Conservation (phyloP, 2,113 vertebrate genomes). For the Deroptyus accipitrinus region DNA sequence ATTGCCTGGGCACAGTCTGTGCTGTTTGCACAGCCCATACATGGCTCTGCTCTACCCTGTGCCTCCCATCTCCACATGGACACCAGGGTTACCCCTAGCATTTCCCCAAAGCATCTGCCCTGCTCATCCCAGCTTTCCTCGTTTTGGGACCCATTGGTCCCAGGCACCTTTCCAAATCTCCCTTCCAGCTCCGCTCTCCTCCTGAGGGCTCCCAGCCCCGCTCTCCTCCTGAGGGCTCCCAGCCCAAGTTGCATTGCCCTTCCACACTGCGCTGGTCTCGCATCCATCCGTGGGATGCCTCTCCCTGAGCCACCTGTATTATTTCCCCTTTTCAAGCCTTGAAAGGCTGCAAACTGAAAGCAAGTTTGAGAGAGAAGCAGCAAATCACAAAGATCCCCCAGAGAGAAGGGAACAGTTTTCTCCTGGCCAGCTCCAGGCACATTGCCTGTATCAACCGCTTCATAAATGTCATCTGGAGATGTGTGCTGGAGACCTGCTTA, state of each 20-base stretch:
- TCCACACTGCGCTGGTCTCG: neutral
- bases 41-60: accelerated
- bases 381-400: neutral
- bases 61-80: accelerated
- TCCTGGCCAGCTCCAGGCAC: neutral
- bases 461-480: neutral
- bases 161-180: neutral
- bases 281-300: neutral
- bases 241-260: neutral
- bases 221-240: accelerated
- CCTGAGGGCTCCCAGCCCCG: accelerated
- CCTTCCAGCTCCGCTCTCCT: neutral
- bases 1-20: no score
- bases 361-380: neutral
- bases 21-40: neutral
- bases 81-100: neutral
- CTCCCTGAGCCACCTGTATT: neutral
- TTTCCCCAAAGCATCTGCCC: neutral
- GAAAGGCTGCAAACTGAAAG: neutral
- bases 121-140: neutral
- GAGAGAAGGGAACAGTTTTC: neutral
- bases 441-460: neutral
- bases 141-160: accelerated
- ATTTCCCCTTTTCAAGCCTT: neutral
- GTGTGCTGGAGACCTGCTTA: neutral